phyloP scores from a whole-genome alignment of 2,113 vertebrate species.

The Piaya cayana region DNA sequence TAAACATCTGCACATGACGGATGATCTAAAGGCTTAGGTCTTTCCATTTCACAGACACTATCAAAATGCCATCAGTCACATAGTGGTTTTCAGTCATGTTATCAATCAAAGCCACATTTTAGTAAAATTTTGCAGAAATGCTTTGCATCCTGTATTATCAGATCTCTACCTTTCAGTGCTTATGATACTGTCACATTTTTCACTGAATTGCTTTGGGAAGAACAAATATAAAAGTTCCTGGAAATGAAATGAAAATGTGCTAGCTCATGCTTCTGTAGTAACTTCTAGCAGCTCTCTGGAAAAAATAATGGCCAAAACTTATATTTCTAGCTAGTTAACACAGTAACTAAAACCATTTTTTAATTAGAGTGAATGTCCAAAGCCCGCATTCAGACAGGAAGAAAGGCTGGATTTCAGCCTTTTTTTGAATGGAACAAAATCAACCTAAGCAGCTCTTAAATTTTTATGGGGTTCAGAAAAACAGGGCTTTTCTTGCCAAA shows the following conservation, averaged over 20 bases:
- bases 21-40: conserved; percentile 8
- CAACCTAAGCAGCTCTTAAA: neutral
- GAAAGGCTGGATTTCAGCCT: neutral
- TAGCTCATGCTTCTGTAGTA: neutral
- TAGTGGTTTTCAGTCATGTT: neutral
- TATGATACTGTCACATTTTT: neutral
- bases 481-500: neutral
- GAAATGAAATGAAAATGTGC: neutral
- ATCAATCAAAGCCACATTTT: conserved; percentile 26
- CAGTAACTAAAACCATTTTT: neutral
- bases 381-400: neutral
- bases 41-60: neutral
- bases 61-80: neutral
- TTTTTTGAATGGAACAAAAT: neutral
- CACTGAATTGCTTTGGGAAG: neutral
- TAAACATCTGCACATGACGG: neutral
- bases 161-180: neutral
- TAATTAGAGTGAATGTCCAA: neutral
- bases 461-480: neutral
- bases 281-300: neutral
- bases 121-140: conserved; percentile 10
- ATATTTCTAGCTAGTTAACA: neutral
- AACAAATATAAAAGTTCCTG: neutral
- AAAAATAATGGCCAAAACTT: neutral
- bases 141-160: conserved; percentile 12